A percentile compares a stretch with the other conserved stretches of the same genome.
phyloP scores from a whole-genome alignment of 2,113 vertebrate species.

The Oncorhynchus clarkii region DNA sequence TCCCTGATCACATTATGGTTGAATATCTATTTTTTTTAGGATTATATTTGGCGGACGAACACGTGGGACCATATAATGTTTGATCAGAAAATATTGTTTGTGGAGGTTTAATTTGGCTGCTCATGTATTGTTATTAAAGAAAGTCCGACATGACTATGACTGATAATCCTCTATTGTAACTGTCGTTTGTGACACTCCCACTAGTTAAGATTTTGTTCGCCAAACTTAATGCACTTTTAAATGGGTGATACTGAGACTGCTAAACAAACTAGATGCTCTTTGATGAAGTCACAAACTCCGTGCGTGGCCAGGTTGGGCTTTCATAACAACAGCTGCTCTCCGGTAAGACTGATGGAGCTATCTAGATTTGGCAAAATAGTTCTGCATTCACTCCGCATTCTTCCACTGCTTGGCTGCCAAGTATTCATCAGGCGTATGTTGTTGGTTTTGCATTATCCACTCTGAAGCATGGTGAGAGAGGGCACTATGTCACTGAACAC shows the following conservation, averaged over 20 bases:
- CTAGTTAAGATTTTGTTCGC: not conserved
- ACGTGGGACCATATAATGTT: not conserved
- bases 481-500: not conserved
- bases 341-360: not conserved
- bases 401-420: conserved; percentile 14
- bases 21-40: not conserved
- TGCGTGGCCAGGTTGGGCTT: not conserved
- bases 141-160: not conserved
- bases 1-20: not conserved
- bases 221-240: conserved; percentile 15
- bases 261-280: not conserved
- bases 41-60: not conserved
- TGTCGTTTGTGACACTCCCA: not conserved
- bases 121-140: not conserved
- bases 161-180: no score
- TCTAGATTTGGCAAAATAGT: conserved; percentile 31
- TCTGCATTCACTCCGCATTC: conserved; percentile 27
- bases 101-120: not conserved
- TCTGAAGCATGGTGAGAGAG: not conserved
- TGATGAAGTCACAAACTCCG: not conserved
- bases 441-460: not conserved
- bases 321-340: not conserved
- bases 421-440: not conserved
- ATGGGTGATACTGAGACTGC: not conserved
- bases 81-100: not conserved